These are phyloP conservation scores for Drosophila erecta DNA, from an alignment of 1,140 invertebrate species.

Conservation along the genomic window DNA sequence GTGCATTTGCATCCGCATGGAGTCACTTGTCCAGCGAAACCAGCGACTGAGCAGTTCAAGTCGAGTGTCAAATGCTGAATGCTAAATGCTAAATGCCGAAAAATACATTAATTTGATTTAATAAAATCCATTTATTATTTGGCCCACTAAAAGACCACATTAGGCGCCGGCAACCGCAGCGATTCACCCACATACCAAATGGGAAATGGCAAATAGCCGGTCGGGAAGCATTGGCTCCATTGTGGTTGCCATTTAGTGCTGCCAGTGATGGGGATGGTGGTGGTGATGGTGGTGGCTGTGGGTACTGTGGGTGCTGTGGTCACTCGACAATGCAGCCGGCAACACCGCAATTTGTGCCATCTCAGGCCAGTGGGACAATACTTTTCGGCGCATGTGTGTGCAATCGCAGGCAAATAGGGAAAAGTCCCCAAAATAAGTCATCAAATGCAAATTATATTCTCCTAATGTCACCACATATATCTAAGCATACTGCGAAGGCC, in stretches of 20 bases:
- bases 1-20: conserved; percentile 13
- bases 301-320: conserved; percentile 24
- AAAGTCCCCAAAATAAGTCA: too few relatives aligned
- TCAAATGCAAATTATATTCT: not conserved
- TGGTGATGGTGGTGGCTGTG: too few relatives aligned
- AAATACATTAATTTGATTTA: conserved; percentile 49
- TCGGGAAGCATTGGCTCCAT: conserved; percentile 27
- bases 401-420: not conserved
- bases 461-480: not conserved
- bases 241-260: conserved; percentile 48
- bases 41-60: conserved; percentile 5
- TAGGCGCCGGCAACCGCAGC: conserved; percentile 24
- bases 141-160: conserved; percentile 22
- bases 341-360: conserved; percentile 33
- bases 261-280: conserved; percentile 15
- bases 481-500: not conserved
- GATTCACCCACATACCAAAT: not conserved
- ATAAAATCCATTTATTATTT: conserved; percentile 37
- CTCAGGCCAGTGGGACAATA: conserved; percentile 17
- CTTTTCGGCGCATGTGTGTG: conserved; percentile 12
- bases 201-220: conserved; percentile 11
- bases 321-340: conserved; percentile 33
- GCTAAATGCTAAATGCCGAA: conserved; percentile 3
- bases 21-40: conserved; percentile 16
- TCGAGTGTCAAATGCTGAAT: conserved; percentile 19